A percentile compares a stretch with the other conserved stretches of the same genome.
phyloP scores from a whole-genome alignment of 2,113 vertebrate genomes.

The Osmerus mordax region DNA sequence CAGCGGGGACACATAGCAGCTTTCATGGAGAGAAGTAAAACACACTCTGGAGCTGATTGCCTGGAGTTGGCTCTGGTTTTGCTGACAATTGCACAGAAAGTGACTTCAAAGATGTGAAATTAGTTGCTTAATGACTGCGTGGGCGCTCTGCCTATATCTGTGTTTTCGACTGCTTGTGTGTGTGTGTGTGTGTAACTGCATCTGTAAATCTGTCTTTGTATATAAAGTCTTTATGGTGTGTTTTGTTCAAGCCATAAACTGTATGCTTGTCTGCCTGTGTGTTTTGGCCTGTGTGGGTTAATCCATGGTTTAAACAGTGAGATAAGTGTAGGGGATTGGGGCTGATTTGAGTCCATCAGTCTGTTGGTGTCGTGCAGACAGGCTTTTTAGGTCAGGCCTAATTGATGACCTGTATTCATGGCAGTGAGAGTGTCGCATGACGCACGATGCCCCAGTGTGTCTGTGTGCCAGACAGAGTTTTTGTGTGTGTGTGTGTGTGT shows the following conservation, averaged over 20 bases:
- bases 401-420: slow-evolving; percentile 62
- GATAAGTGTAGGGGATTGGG: slow-evolving; percentile 38
- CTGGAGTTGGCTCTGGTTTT: slow-evolving; percentile 14
- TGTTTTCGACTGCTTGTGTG: slow-evolving; percentile 10
- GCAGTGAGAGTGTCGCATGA: slow-evolving; percentile 33
- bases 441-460: background rate
- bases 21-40: slow-evolving; percentile 23
- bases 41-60: slow-evolving; percentile 36
- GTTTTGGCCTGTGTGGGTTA: slow-evolving; percentile 35
- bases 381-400: slow-evolving; percentile 65
- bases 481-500: background rate
- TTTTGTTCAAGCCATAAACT: background rate
- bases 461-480: background rate
- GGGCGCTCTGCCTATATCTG: slow-evolving; percentile 14
- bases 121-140: slow-evolving; percentile 15
- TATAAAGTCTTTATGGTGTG: background rate
- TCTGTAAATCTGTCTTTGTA: slow-evolving; percentile 1
- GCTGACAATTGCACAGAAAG: slow-evolving; percentile 28
- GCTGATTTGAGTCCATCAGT: slow-evolving; percentile 34
- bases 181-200: slow-evolving; percentile 10
- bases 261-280: background rate
- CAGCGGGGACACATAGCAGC: slow-evolving; percentile 4
- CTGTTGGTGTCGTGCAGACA: slow-evolving; percentile 37
- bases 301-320: slow-evolving; percentile 53
- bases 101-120: slow-evolving; percentile 26